Base-by-base conservation (phyloP, 1,140 invertebrate species). In the Panulirus ornatus region DNA sequence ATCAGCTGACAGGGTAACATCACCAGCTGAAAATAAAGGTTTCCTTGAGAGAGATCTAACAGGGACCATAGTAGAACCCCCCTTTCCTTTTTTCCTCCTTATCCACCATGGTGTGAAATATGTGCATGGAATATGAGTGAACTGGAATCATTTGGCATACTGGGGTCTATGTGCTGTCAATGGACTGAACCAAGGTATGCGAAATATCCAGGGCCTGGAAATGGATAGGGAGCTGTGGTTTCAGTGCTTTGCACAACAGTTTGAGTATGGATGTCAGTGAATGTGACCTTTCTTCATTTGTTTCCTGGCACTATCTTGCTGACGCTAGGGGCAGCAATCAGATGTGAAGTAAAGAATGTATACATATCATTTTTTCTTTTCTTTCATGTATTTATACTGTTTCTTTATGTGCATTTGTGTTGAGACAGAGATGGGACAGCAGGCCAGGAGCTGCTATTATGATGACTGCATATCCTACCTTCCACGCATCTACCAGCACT, bases 401-500 rank as follows among this genome's bases (percentile, higher is more conserved):
- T 40, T 40, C 3, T 6, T 22, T 36, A 36, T 16, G 40, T 36
- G 40, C 70, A 71, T 19, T 36, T n/a, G n/a, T n/a, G n/a, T n/a
- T n/a, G n/a, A n/a, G n/a, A n/a, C 34, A 76, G 73, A 27, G 19
- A 44, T 11, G 16, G 22, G 73, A n/a, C 36, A 44, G 73, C 9
- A 44, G 34, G 73, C 14, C 14, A 16, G 36, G 22, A 76, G 22
- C 36, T 76, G 73, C 27, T 2, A 19, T 0, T 1, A 11, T 0
- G 36, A 0, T 6, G 8, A 34, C 38, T 38, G n/a, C 34, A 19
- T 76, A 38, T 38, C 40, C 34, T 22, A 0, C 6, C 36, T 8
- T 2, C 78, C 78, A 2, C 47, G 78, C 30, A 63, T 58, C 14
- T 81, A 58, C 78, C 44, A 58, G 44, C 44, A 81, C 47, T 34